Base-by-base conservation (phyloP, 2,113 vertebrate genomes). In the Corythornis cristatus region DNA sequence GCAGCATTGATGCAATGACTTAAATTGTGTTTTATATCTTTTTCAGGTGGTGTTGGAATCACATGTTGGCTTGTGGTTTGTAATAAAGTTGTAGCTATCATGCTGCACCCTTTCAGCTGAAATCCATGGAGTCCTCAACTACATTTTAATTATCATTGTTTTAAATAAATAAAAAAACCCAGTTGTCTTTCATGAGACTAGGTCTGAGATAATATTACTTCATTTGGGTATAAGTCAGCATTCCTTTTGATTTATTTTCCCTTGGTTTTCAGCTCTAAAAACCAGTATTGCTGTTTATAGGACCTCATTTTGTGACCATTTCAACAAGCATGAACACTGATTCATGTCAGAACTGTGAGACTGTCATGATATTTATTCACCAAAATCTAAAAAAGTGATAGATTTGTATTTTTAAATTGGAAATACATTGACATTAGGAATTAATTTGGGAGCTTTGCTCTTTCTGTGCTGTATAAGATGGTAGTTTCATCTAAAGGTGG, bases 11-110 rank as follows among this genome's bases (percentile, higher is more conserved):
- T n/a, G 2, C 20, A 35, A 11, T 61, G 15, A 12, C 54, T 91
- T 22, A 93, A 15, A 6, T 10, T 0, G 0, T n/a, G 33, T 16
- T 70, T 72, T 96, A 1, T 77, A 15, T 94, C 90, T 90, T 16
- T 93, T 98, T 70, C 96, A 99, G 99, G 99, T 97, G 99, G 99
- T 43, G 98, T 99, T 83, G 99, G 99, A 85, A 99, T 99, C 92
- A 99, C 99, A 31, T 99, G 98, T 92, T 99, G 99, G 99, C 98
- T 99, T 72, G 98, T 99, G 79, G 99, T 99, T 76, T 99, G 99
- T 95, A 99, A 99, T 97, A 99, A 99, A 96, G 99, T 99, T 11
- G 98, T 99, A 54, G 98, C 99, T 6, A 97, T 99, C 62, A 93
- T 98, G 72, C 98, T 99, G 3, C 98, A 98, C 83, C 98, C 98